Evolutionary conservation across 2,797 vertebrate species (phyloP).

Genomic region (Neopelma chrysocephalum): DNA sequence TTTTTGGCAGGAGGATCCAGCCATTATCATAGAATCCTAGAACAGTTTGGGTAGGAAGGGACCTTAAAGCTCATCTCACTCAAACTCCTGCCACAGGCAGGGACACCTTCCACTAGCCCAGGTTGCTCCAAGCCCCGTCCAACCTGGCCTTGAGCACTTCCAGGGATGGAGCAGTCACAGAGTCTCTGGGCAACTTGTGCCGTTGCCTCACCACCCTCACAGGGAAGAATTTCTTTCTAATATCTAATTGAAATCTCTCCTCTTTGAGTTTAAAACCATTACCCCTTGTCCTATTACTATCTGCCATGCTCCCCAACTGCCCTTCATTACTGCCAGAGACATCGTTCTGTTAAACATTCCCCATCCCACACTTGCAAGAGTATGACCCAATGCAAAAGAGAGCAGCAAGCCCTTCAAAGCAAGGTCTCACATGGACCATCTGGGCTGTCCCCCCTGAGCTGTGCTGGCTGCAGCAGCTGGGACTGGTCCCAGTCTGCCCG

Average conservation of each 20-base stretch:
- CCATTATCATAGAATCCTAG: not conserved
- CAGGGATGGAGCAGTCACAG: not conserved
- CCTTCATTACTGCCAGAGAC: not conserved
- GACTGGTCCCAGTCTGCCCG: not conserved
- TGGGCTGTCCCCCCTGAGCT: not conserved
- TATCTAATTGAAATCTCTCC: not conserved
- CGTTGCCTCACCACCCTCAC: not conserved
- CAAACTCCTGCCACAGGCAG: not conserved
- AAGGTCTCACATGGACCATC: too few species aligned
- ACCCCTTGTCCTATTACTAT: not conserved
- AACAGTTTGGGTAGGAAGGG: not conserved
- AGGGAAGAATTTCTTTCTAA: not conserved
- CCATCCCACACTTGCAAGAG: not conserved
- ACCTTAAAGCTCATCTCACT: not conserved
- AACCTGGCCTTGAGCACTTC: not conserved
- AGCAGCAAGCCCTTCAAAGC: not conserved
- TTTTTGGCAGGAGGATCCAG: not conserved
- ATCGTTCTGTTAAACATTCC: not conserved
- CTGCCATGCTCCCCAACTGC: not conserved
- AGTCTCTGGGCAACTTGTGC: not conserved
- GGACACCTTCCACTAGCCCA: fast-evolving
- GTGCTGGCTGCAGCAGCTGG: not conserved
- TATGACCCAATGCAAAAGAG: too few species aligned
- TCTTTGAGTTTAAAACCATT: not conserved
- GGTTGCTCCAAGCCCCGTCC: fast-evolving